Conservation (phyloP, 1,140 invertebrate genomes). For the Asbolus verrucosus region DNA sequence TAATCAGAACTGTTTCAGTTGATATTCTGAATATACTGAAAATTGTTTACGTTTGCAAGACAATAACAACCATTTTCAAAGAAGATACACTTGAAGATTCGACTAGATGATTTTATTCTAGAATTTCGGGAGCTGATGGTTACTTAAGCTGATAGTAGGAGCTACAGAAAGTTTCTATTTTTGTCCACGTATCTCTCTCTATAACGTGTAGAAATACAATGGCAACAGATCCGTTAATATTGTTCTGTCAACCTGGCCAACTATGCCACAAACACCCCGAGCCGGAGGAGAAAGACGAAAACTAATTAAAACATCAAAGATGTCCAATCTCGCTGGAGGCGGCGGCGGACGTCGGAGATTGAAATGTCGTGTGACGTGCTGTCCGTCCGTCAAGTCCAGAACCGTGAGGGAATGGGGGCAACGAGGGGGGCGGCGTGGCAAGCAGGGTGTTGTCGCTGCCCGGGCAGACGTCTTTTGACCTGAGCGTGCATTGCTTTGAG, state of each 20-base stretch:
- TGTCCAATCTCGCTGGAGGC: slow-evolving; percentile 52
- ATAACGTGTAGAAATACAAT: too few relatives aligned
- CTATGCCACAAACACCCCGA: slow-evolving; percentile 4
- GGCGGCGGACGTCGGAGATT: slow-evolving; percentile 55
- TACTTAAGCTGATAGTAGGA: too few relatives aligned
- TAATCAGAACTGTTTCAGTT: too few relatives aligned
- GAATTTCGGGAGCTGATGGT: too few relatives aligned
- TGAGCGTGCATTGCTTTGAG: slow-evolving; percentile 65
- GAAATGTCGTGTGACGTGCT: slow-evolving; percentile 62
- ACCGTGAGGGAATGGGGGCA: slow-evolving; percentile 42
- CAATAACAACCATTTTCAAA: too few relatives aligned
- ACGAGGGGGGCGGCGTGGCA: slow-evolving; percentile 44
- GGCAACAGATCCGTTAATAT: slow-evolving; percentile 20
- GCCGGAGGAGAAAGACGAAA: slow-evolving; percentile 41
- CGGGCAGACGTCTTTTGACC: slow-evolving; percentile 67
- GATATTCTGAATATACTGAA: too few relatives aligned
- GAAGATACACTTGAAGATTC: too few relatives aligned
- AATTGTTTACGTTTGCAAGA: too few relatives aligned
- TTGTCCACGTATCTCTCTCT: too few relatives aligned
- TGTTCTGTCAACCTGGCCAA: slow-evolving; percentile 15
- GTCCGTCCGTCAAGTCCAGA: slow-evolving; percentile 57
- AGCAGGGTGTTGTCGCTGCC: slow-evolving; percentile 60
- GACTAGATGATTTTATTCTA: too few relatives aligned
- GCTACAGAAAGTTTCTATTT: too few relatives aligned
- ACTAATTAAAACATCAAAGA: slow-evolving; percentile 65